Evolutionary conservation across 2,113 vertebrate genomes (phyloP).

Genomic region (Esox niger): DNA sequence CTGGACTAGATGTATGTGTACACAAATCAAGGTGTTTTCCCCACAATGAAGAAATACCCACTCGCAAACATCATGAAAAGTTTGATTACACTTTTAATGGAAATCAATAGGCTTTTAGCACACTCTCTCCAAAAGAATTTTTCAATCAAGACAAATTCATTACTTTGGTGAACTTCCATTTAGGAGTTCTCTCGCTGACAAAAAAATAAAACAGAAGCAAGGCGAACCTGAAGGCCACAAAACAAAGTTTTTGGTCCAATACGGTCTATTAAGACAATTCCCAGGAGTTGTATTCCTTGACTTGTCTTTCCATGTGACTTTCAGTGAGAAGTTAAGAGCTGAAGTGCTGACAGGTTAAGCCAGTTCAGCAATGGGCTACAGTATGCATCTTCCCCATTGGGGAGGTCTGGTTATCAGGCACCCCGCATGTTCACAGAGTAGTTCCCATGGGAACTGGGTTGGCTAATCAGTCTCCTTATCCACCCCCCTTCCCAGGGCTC

Average conservation of each 20-base stretch:
- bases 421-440: neutral
- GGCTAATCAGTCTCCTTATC: conserved; percentile 33
- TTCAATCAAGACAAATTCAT: conserved; percentile 73
- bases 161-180: conserved; percentile 50
- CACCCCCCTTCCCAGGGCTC: conserved; percentile 14
- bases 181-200: neutral
- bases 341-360: conserved; percentile 37
- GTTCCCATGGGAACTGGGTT: conserved; percentile 69
- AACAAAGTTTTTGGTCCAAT: conserved; percentile 5
- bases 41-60: conserved; percentile 41
- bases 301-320: conserved; percentile 31
- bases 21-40: conserved; percentile 65
- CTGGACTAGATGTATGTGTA: conserved; percentile 37
- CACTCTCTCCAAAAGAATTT: conserved; percentile 57
- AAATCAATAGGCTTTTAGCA: conserved; percentile 74
- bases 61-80: conserved; percentile 58
- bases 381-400: neutral
- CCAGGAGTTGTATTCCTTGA: neutral
- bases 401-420: neutral
- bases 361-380: neutral
- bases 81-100: conserved; percentile 78
- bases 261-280: conserved; percentile 32
- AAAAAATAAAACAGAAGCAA: conserved; percentile 31
- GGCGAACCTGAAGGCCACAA: conserved; percentile 29
- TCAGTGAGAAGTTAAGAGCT: conserved; percentile 37